Evolutionary conservation across 1,140 invertebrate genomes (phyloP).

Genomic region (Probaryconus sp.): DNA sequence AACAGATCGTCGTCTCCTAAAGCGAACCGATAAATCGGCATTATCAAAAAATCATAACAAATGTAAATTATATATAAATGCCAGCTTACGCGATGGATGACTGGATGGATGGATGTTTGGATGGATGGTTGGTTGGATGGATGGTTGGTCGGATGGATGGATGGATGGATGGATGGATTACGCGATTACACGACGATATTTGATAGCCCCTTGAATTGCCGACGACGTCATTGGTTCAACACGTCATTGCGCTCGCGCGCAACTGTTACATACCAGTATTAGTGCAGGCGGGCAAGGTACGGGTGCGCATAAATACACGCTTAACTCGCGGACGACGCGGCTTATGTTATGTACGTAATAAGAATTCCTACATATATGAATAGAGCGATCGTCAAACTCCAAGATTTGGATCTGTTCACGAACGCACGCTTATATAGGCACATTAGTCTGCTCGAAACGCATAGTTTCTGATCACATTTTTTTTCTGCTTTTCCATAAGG

Average conservation of each 20-base stretch:
- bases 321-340: background rate
- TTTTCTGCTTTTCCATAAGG: constrained; percentile 1
- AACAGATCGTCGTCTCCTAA: too few relatives aligned
- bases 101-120: too few relatives aligned
- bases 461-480: too few relatives aligned
- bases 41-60: too few relatives aligned
- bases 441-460: background rate
- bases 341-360: constrained; percentile 18
- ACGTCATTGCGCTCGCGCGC: background rate
- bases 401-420: constrained; percentile 12
- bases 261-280: too few relatives aligned
- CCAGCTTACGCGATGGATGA: too few relatives aligned
- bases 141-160: constrained; percentile 16
- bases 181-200: constrained; percentile 54
- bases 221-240: constrained; percentile 45
- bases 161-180: constrained; percentile 19
- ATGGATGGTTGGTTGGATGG: too few relatives aligned
- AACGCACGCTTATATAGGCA: constrained; percentile 7
- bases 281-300: too few relatives aligned
- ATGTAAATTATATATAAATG: too few relatives aligned
- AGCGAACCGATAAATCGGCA: too few relatives aligned
- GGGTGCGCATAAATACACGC: constrained; percentile 17
- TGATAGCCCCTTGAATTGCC: constrained; percentile 51
- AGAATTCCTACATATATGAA: constrained; percentile 8
- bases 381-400: constrained; percentile 14